phyloP scores from a whole-genome alignment of 2,797 vertebrate genomes.

The Denticeps clupeoides region DNA sequence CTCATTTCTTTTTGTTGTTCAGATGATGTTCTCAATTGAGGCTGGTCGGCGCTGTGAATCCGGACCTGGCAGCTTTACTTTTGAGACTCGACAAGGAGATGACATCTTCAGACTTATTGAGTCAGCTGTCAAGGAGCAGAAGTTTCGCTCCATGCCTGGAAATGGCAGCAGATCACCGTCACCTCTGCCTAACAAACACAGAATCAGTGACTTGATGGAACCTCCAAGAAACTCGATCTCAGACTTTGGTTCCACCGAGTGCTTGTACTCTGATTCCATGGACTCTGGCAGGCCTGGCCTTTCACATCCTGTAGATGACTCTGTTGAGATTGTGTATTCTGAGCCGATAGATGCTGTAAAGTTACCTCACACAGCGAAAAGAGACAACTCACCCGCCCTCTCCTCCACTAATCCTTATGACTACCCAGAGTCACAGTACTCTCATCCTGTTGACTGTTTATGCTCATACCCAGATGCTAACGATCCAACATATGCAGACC shows the following conservation, averaged over 20 bases:
- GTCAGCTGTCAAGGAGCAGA: slow-evolving; percentile 66
- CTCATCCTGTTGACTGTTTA: slow-evolving; percentile 38
- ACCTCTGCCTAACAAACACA: slow-evolving; percentile 42
- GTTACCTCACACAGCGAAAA: slow-evolving; percentile 28
- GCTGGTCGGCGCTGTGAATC: slow-evolving; percentile 83
- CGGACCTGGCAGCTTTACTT: slow-evolving; percentile 82
- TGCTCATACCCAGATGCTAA: slow-evolving; percentile 1
- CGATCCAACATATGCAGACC: background rate
- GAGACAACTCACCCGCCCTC: slow-evolving; percentile 39
- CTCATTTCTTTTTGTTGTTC: slow-evolving; percentile 11
- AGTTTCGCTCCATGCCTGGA: slow-evolving; percentile 28
- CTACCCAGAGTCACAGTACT: slow-evolving; percentile 43
- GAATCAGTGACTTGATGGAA: slow-evolving; percentile 15
- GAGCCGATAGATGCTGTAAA: slow-evolving; percentile 11
- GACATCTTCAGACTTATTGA: slow-evolving; percentile 77
- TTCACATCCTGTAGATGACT: slow-evolving; percentile 15
- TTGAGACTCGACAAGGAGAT: slow-evolving; percentile 78
- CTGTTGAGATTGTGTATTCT: slow-evolving; percentile 11
- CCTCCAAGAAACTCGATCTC: slow-evolving; percentile 1
- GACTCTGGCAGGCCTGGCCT: slow-evolving; percentile 43
- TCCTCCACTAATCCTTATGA: slow-evolving; percentile 17
- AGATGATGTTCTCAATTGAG: slow-evolving; percentile 82
- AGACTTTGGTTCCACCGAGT: background rate
- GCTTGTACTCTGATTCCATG: slow-evolving; percentile 52
- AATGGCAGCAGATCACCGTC: slow-evolving; percentile 37